These are phyloP conservation scores for Lepetodrilus schrolli DNA, from an alignment of 2,888 invertebrate species.

Conservation along the genomic window DNA sequence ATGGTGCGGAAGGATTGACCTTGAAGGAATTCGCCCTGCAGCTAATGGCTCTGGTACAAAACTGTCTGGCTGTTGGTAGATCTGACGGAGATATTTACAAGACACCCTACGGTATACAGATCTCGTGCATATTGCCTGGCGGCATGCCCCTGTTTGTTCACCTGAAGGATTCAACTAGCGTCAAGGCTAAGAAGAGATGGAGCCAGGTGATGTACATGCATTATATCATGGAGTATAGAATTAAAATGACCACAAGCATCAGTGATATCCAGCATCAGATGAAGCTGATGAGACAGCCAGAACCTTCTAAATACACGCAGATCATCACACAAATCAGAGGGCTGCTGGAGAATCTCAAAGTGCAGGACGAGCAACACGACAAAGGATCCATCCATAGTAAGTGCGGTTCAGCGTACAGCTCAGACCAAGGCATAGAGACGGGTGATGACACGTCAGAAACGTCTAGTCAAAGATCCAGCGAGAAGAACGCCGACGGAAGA, in stretches of 20 bases:
- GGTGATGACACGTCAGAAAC: slow-evolving; percentile 36
- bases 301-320: slow-evolving; percentile 1
- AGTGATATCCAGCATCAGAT: not conserved
- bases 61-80: slow-evolving; percentile 42
- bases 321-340: slow-evolving; percentile 7
- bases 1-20: slow-evolving; percentile 51
- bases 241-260: slow-evolving; percentile 1
- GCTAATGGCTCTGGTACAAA: slow-evolving; percentile 53
- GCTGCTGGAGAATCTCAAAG: slow-evolving; percentile 1
- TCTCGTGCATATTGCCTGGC: slow-evolving; percentile 51
- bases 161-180: slow-evolving; percentile 56
- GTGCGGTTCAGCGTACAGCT: slow-evolving; percentile 37
- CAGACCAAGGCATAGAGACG: slow-evolving; percentile 43
- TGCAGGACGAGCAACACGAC: slow-evolving; percentile 26
- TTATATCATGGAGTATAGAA: slow-evolving; percentile 54
- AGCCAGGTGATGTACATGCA: slow-evolving; percentile 67
- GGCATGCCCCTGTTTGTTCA: slow-evolving; percentile 64
- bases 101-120: slow-evolving; percentile 64
- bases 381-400: slow-evolving; percentile 28
- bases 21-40: slow-evolving; percentile 61
- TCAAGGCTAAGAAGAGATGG: slow-evolving; percentile 67
- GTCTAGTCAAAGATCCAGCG: slow-evolving; percentile 22
- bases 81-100: slow-evolving; percentile 45
- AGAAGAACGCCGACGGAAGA: not conserved
- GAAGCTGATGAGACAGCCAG: slow-evolving; percentile 13